These are phyloP conservation scores for Parapristionchus giblindavisi DNA, from an alignment of 2,888 invertebrate species.

Conservation along the genomic window DNA sequence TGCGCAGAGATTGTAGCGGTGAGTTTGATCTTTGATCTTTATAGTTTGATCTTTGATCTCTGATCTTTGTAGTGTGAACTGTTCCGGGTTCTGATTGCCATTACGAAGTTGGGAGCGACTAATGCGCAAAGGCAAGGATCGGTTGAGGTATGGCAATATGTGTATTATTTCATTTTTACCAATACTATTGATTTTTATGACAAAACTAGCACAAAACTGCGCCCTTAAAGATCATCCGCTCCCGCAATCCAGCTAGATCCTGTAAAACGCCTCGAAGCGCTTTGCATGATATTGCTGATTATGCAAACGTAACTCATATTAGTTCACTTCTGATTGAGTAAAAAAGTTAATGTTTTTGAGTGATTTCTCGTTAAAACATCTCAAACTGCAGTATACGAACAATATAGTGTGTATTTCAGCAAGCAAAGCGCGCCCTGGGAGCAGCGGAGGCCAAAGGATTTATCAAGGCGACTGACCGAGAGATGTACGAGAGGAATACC, in stretches of 20 bases:
- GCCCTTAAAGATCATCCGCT: too few species aligned
- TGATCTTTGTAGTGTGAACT: constrained; percentile 57
- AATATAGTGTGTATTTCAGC: constrained; percentile 19
- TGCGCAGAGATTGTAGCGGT: constrained; percentile 66
- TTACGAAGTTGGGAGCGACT: constrained; percentile 61
- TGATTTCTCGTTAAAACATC: too few species aligned
- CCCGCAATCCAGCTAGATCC: too few species aligned
- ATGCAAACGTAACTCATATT: too few species aligned
- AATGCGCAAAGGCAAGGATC: constrained; percentile 57
- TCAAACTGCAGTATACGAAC: background rate
- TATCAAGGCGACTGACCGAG: constrained; percentile 66
- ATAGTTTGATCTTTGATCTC: background rate
- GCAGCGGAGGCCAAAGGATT: constrained; percentile 64
- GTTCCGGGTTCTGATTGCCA: constrained; percentile 67
- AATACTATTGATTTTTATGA: too few species aligned
- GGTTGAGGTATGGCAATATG: too few species aligned
- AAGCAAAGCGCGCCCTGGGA: constrained; percentile 58
- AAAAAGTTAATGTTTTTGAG: too few species aligned
- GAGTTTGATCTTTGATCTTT: constrained; percentile 39
- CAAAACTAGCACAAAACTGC: too few species aligned
- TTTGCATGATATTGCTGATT: too few species aligned
- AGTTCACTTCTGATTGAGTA: too few species aligned
- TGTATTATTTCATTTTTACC: too few species aligned
- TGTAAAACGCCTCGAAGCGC: too few species aligned
- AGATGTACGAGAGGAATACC: constrained; percentile 61